Base-by-base conservation (phyloP, 2,113 vertebrate species). In the Gallinago paraguaiae region DNA sequence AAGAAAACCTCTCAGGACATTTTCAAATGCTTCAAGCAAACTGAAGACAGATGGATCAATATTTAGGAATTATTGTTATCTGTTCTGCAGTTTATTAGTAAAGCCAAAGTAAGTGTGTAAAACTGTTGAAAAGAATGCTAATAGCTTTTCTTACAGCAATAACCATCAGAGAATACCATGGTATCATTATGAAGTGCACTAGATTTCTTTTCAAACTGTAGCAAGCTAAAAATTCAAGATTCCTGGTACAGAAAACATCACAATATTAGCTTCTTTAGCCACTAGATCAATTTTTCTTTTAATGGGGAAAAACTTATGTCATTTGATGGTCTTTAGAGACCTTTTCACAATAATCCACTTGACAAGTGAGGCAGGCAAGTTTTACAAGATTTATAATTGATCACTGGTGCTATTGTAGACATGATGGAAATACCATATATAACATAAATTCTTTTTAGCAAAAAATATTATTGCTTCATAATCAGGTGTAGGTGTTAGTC, bases 391-490 rank as follows among this genome's bases (percentile, higher is more conserved):
- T 82, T 85, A 69, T 81, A 86, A 95, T 85, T 96, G 92, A 94
- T 96, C 94, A 94, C 77, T 92, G 61, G 28, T 75, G 77, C 54
- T 65, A 17, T 88, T 88, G 92, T 92, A 46, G 63, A 78, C 82
- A 83, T 64, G 92, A 89, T 96, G 85, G 92, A 96, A 95, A 94
- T 88, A 90, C 82, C 95, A 94, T 85, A 74, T 91, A 82, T 74
- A 92, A 89, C 53, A 81, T 56, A 95, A 92, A 93, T 83, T 77
- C 16, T 70, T 92, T 76, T 85, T 63, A 85, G 86, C 37, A 91
- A 92, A 93, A 96, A 79, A 92, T 76, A 75, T 84, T 93, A 94
- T 76, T 93, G 69, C 90, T 95, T 92, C 86, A 94, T 92, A 92
- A 95, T 94, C 88, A 94, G 50, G 30, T 80, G n/a, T 96, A 95